Percentiles rank a stretch among this genome's conserved stretches.
Evolutionary conservation across 1,140 invertebrate genomes (phyloP).

Genomic region (Drosophila biarmipes): DNA sequence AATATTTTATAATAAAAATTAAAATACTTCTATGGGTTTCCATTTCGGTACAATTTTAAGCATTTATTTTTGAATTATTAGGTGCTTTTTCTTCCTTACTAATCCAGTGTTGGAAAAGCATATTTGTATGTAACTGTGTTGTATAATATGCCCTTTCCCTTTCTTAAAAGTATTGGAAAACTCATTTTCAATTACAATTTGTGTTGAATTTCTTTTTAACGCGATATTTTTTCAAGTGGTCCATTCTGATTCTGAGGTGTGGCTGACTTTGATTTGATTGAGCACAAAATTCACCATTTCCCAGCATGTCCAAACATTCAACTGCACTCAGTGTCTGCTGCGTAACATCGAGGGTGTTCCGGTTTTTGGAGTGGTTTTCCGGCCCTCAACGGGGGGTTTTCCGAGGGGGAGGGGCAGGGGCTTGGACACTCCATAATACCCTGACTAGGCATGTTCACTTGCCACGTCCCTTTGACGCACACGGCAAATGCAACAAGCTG

Average conservation of each 20-base stretch:
- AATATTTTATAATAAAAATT: not conserved
- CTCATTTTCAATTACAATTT: too few relatives aligned
- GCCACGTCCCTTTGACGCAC: constrained; percentile 5
- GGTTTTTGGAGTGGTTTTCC: constrained; percentile 19
- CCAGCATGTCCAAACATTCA: constrained; percentile 36
- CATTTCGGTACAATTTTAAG: too few relatives aligned
- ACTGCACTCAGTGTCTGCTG: constrained; percentile 26
- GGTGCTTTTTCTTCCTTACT: too few relatives aligned
- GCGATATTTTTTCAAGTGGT: not conserved
- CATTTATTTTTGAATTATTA: too few relatives aligned
- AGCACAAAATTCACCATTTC: constrained; percentile 37
- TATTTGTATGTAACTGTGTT: too few relatives aligned
- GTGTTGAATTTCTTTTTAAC: not conserved
- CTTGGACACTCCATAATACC: constrained; percentile 10
- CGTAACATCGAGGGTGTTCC: constrained; percentile 16
- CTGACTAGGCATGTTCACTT: constrained; percentile 39
- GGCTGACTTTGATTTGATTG: constrained; percentile 49
- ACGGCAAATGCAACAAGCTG: constrained; percentile 61
- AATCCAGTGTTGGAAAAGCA: too few relatives aligned
- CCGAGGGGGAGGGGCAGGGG: not conserved
- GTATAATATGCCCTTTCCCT: too few relatives aligned
- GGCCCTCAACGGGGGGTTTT: not conserved
- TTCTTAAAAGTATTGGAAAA: too few relatives aligned
- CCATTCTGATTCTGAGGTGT: constrained; percentile 5
- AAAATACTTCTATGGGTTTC: too few relatives aligned